These are phyloP conservation scores for Vesta saturnalis DNA, from an alignment of 2,888 invertebrate species.

Conservation along the genomic window DNA sequence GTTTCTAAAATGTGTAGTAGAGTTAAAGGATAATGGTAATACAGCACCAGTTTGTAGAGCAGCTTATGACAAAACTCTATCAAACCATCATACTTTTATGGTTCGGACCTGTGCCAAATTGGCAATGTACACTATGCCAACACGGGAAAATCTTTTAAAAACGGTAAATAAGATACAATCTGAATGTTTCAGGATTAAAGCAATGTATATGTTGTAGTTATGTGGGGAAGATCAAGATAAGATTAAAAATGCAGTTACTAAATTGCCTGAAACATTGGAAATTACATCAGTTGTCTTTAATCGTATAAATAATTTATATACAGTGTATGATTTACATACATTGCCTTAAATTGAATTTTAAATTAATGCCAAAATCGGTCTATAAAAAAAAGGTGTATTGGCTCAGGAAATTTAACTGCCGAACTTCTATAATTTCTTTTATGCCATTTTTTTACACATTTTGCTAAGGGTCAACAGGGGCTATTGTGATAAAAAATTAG, in stretches of 20 bases:
- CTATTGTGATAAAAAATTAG: no score
- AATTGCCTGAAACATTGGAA: constrained; percentile 77
- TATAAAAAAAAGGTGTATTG: no score
- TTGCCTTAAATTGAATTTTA: constrained; percentile 70
- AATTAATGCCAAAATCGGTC: constrained; percentile 7
- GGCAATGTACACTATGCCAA: constrained; percentile 90
- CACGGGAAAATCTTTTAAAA: constrained; percentile 75
- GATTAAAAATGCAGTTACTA: constrained; percentile 69
- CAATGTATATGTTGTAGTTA: constrained; percentile 62
- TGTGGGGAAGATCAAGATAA: constrained; percentile 70
- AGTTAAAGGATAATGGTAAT: constrained; percentile 73
- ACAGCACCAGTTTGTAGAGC: constrained; percentile 80
- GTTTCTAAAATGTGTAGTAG: constrained; percentile 79
- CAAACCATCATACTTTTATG: constrained; percentile 89
- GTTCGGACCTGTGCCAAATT: constrained; percentile 83
- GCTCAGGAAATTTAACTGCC: no score
- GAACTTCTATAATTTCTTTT: no score
- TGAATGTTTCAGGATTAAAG: constrained; percentile 4
- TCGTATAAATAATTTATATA: constrained; percentile 79
- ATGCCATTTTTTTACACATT: no score
- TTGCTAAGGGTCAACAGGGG: no score
- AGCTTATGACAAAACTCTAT: constrained; percentile 86
- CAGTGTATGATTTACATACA: constrained; percentile 75
- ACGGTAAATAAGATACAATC: constrained; percentile 67
- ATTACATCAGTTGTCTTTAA: constrained; percentile 79